Percentiles rank a stretch among this genome's conserved stretches.
These are phyloP conservation scores for Apocrypta bakeri DNA, from an alignment of 1,140 invertebrate species.

Conservation along the genomic window DNA sequence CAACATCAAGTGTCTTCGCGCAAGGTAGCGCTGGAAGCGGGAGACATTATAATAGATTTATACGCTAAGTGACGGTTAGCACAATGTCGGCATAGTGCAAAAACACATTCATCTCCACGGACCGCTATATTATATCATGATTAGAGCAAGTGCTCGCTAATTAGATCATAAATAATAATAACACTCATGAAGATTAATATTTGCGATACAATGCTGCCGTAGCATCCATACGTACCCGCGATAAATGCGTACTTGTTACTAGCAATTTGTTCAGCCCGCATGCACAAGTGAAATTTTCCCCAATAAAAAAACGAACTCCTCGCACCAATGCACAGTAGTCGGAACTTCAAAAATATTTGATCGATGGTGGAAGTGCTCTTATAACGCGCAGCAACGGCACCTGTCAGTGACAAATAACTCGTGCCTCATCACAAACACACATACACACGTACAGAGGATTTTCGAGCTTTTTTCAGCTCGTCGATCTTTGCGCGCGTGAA, in stretches of 20 bases:
- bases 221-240: not conserved
- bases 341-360: not conserved
- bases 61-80: not conserved
- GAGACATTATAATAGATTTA: not conserved
- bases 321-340: not conserved
- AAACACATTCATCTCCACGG: not conserved
- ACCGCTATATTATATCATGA: not conserved
- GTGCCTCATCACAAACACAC: not conserved
- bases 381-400: not conserved
- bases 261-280: not conserved
- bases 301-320: not conserved
- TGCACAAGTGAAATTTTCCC: not conserved
- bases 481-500: not conserved
- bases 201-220: not conserved
- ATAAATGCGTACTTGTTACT: not conserved
- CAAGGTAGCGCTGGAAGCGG: no score
- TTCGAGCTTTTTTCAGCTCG: not conserved
- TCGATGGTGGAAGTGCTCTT: not conserved
- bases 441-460: not conserved
- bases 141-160: slow-evolving; percentile 24
- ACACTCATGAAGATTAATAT: slow-evolving; percentile 18
- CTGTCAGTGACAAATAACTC: slow-evolving; percentile 43
- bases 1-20: not conserved
- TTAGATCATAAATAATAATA: slow-evolving; percentile 20
- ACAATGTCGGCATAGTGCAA: not conserved